Conservation (phyloP, 2,113 vertebrate species). For the Axis porcinus region DNA sequence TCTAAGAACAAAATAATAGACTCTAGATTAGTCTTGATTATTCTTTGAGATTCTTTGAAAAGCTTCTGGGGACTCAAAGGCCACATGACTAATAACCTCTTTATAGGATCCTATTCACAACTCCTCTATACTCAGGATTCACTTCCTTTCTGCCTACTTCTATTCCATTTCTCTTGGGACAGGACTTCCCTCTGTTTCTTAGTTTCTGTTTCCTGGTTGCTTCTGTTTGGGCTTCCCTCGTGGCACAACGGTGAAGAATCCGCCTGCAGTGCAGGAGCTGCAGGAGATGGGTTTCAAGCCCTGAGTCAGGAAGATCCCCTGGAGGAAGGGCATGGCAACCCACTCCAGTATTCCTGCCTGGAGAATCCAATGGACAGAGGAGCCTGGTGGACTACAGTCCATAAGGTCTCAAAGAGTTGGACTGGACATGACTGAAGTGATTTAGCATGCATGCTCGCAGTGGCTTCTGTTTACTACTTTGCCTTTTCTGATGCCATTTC, state of each 20-base stretch:
- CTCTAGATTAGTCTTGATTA: background rate
- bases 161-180: background rate
- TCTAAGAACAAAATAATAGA: background rate
- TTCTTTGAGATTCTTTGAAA: background rate
- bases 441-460: accelerated
- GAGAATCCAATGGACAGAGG: background rate
- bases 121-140: background rate
- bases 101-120: background rate
- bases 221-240: background rate
- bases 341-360: background rate
- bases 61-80: background rate
- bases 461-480: background rate
- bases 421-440: background rate
- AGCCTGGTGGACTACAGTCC: background rate
- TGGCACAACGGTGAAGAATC: background rate
- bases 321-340: background rate
- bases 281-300: background rate
- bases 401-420: background rate
- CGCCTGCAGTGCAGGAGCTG: background rate
- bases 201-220: background rate
- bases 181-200: background rate
- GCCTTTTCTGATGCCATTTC: background rate
- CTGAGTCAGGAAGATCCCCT: background rate
- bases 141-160: background rate
- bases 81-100: background rate